phyloP scores from a whole-genome alignment of 2,113 vertebrate species.

The Microcebus ravelobensis region DNA sequence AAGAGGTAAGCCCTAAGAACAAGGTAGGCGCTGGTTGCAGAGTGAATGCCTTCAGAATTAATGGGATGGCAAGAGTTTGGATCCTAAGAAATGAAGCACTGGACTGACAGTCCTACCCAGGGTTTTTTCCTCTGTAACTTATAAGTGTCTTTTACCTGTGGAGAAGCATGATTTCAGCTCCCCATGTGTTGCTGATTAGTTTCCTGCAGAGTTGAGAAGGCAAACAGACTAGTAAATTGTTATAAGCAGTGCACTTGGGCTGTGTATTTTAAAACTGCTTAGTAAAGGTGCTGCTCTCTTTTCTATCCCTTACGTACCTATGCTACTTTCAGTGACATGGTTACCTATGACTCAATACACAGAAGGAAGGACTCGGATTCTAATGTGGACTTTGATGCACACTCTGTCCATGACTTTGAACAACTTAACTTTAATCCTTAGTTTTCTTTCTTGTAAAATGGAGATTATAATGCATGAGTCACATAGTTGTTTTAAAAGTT shows the following conservation, averaged over 20 bases:
- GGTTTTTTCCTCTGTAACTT: not conserved
- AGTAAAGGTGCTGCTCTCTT: not conserved
- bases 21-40: not conserved
- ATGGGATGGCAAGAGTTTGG: not conserved
- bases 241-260: not conserved
- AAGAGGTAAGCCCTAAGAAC: constrained; percentile 89
- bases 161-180: not conserved
- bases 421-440: not conserved
- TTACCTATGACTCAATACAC: not conserved
- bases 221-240: not conserved
- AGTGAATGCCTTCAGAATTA: constrained; percentile 9
- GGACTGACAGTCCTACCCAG: not conserved
- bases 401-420: not conserved
- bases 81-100: not conserved
- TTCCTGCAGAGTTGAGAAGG: not conserved
- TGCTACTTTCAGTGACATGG: not conserved
- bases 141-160: not conserved
- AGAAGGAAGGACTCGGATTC: not conserved
- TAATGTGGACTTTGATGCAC: not conserved
- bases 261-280: not conserved
- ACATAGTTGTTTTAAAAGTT: constrained; percentile 47
- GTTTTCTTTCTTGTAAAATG: constrained; percentile 34
- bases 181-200: not conserved
- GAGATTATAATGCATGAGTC: not conserved
- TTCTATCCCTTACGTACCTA: not conserved